Conservation (phyloP, 2,797 vertebrate genomes). For the Fringilla coelebs region DNA sequence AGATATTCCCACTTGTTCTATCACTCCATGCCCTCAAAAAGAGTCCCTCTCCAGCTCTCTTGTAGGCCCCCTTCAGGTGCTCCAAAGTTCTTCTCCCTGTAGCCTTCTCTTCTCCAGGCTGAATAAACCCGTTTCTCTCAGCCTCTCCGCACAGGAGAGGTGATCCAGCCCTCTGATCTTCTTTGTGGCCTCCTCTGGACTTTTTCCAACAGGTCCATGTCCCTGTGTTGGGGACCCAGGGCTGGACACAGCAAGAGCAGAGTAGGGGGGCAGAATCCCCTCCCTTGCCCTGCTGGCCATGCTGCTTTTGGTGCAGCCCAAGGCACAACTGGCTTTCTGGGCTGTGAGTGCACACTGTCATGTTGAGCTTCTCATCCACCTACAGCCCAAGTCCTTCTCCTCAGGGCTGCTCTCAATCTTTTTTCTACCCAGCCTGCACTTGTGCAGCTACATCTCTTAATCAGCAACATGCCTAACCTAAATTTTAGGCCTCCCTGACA, state of each 20-base stretch:
- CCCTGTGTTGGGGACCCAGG: background rate
- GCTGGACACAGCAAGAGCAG: too few relatives aligned
- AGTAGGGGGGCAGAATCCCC: accelerated
- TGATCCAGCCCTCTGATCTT: background rate
- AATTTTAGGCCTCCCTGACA: background rate
- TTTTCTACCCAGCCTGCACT: background rate
- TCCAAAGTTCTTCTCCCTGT: background rate
- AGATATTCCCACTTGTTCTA: background rate
- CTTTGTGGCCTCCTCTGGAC: background rate
- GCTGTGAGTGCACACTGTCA: background rate
- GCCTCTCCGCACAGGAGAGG: background rate
- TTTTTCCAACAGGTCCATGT: background rate
- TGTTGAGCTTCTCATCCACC: background rate
- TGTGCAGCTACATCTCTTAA: background rate
- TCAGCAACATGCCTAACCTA: background rate
- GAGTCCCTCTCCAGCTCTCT: background rate
- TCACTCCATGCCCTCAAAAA: background rate
- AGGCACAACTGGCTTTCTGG: accelerated
- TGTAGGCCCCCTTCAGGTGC: background rate
- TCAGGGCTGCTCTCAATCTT: background rate
- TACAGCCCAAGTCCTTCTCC: background rate
- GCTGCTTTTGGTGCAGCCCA: background rate
- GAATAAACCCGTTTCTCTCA: background rate
- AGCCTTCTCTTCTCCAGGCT: background rate
- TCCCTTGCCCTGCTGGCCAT: background rate